Percentiles rank a stretch among this genome's conserved stretches.
These are phyloP conservation scores for Prolemur simus DNA, from an alignment of 2,113 vertebrate genomes.

Conservation along the genomic window DNA sequence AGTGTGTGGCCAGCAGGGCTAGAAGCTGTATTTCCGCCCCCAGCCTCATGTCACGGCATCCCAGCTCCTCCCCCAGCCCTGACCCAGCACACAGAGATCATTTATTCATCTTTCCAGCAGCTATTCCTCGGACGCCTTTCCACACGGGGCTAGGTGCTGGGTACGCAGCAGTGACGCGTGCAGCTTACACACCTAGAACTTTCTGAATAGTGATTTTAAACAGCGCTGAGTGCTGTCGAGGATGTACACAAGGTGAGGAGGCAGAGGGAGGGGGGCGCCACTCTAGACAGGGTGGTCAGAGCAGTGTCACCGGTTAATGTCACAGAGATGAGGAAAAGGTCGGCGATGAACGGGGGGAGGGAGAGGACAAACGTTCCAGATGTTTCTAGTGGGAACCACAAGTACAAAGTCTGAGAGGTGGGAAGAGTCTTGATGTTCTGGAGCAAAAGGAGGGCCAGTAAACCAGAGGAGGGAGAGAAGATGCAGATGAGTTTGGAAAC, in stretches of 20 bases:
- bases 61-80: not conserved
- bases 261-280: not conserved
- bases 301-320: not conserved
- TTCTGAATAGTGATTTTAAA: not conserved
- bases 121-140: accelerated
- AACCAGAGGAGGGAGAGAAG: not conserved
- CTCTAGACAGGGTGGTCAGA: not conserved
- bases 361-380: not conserved
- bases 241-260: not conserved
- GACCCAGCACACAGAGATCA: not conserved
- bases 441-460: not conserved
- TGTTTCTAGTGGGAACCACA: not conserved
- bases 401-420: not conserved
- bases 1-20: not conserved
- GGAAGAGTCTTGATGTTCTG: not conserved
- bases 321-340: not conserved
- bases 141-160: accelerated
- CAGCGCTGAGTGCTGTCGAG: not conserved
- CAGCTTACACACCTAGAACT: not conserved
- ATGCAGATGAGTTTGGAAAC: not conserved
- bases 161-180: not conserved
- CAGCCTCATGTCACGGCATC: not conserved
- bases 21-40: not conserved
- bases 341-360: not conserved
- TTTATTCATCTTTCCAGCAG: not conserved